Base-by-base conservation (phyloP, 2,797 vertebrate species). In the Helarctos malayanus region DNA sequence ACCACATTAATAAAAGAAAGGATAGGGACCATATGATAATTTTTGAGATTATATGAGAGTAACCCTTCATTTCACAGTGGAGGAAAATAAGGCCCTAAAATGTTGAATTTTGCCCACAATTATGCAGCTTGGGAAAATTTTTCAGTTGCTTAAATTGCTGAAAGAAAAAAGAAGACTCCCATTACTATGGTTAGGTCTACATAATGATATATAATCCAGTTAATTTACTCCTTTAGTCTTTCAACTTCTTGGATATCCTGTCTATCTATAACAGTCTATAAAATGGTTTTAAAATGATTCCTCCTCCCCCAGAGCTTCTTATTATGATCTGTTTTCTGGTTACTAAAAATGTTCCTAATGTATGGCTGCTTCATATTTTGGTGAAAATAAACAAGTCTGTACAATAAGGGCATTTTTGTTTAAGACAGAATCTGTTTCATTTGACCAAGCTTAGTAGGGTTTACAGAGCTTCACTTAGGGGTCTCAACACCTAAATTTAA, bases 121-220 rank as follows among this genome's bases (percentile, higher is more conserved):
- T 76, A 38, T 71, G 35, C 5, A 75, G 18, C 9, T 45, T 87
- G 69, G 56, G 56, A 69, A 82, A 56, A 45, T 10, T 21, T 85
- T 94, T 59, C 12, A 73, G 47, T 47, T 81, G 27, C 38, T 96
- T 92, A 86, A 94, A 83, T 68, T 83, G 10, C 38, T 79, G 38
- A 71, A 86, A 86, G 29, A 59, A 65, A 79, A 54, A 68, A 68
- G 9, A 27, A 56, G 27, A 21, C 9, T 75, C 25, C 14, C 4
- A 14, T 69, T 73, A 65, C 10, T 56, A 13, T 35, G 65, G n/a
- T 80, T 81, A 83, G 6, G 18, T 80, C 32, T 86, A 47, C 7
- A 63, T 3, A 59, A 49, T 89, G 35, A 49, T 21, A 35, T 19
- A 75, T 56, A 71, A 91, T 61, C 13, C 21, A 82, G 41, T 73